Evolutionary conservation across 2,888 invertebrate genomes (phyloP).

Genomic region (Euplexia lucipara): DNA sequence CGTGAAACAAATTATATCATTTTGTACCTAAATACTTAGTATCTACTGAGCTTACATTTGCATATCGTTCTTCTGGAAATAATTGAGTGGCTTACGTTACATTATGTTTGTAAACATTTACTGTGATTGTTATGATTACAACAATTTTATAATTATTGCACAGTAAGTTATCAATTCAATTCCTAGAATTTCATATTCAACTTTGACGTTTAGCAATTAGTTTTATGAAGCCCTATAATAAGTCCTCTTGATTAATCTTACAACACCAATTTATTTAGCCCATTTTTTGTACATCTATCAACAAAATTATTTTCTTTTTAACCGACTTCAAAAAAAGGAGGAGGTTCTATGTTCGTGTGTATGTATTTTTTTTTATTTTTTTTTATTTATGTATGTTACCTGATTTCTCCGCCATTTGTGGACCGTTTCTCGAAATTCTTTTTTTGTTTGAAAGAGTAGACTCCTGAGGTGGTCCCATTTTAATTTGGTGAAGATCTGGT

Average conservation of each 20-base stretch:
- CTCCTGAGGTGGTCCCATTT: too few relatives aligned
- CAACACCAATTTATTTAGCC: too few relatives aligned
- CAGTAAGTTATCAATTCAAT: conserved; percentile 27
- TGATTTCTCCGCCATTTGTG: too few relatives aligned
- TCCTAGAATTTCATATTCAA: conserved; percentile 28
- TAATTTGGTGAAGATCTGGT: too few relatives aligned
- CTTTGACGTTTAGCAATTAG: conserved; percentile 25
- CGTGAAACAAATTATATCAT: conserved; percentile 60
- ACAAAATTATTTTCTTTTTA: not conserved
- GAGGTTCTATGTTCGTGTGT: too few relatives aligned
- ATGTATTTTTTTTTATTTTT: too few relatives aligned
- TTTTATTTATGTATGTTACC: too few relatives aligned
- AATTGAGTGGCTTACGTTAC: conserved; percentile 13
- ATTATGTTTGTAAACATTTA: conserved; percentile 41
- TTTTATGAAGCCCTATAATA: conserved; percentile 37
- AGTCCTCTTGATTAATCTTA: conserved; percentile 19
- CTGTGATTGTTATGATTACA: conserved; percentile 22
- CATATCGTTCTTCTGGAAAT: conserved; percentile 37
- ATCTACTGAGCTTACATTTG: conserved; percentile 22
- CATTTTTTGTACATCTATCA: not conserved
- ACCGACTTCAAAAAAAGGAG: too few relatives aligned
- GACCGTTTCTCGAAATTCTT: too few relatives aligned
- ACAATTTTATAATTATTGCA: conserved; percentile 37
- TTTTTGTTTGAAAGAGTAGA: too few relatives aligned
- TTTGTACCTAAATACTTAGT: conserved; percentile 63